Base-by-base conservation (phyloP, 2,113 vertebrate genomes). In the Crypturellus undulatus region DNA sequence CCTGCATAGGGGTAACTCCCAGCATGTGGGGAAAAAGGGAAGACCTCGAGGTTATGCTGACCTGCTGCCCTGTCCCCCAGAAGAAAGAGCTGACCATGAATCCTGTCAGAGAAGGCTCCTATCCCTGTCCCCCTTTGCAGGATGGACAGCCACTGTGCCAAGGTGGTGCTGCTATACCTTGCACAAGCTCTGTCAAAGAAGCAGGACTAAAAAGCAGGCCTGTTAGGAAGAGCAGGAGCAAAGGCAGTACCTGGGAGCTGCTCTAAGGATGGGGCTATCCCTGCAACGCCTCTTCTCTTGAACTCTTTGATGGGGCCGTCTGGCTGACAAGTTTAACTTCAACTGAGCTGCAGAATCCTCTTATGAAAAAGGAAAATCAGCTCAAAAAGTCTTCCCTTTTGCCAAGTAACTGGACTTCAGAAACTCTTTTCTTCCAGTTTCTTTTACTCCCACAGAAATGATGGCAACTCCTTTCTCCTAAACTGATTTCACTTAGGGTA, bases 161-260 rank as follows among this genome's bases (percentile, higher is more conserved):
- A 62, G 56, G 36, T 76, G 19, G 25, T 70, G 49, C 38, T 42
- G 42, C 32, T 56, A 28, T 0, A 0, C 25, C 9, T 19, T 9
- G 24, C 9, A 6, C 18, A 62, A 42, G 14, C 32, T 42, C n/a
- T 59, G 36, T 54, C 22, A 49, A 84, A 86, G 47, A 32, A 62
- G 42, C 36, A 65, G 71, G 42, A 40, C 26, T 13, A 28, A 65
- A 52, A 80, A 79, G 7, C 38, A 28, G 0, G 0, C 49, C 52
- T 77, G 26, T 19, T 2, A 4, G 59, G 36, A 70, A 64, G 32
- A 52, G 13, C 32, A 69, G 47, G 52, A 77, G 40, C 0, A 2
- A 58, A 72, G 71, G 28, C 10, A 38, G 38, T 11, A 28, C 40
- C 40, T 64, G 54, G 69, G 18, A 85, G 51, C 12, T 28, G 7